phyloP scores from a whole-genome alignment of 2,113 vertebrate species.

The Vidua macroura region DNA sequence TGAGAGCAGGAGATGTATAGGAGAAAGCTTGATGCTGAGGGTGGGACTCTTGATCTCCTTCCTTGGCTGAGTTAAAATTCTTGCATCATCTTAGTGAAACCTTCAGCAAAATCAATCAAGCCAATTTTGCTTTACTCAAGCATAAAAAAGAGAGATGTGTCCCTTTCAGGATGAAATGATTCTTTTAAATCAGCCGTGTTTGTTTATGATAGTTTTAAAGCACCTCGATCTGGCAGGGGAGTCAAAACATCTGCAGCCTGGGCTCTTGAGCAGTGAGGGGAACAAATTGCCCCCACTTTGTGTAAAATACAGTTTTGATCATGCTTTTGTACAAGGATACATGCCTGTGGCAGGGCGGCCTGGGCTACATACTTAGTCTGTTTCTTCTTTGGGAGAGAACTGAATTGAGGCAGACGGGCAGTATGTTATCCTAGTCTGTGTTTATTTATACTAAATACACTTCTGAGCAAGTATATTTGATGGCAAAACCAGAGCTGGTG shows the following conservation, averaged over 20 bases:
- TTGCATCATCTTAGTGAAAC: background rate
- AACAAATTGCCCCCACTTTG: constrained; percentile 4
- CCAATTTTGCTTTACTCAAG: background rate
- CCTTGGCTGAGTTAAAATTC: background rate
- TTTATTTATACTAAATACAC: background rate
- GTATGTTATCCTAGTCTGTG: background rate
- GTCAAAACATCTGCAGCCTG: constrained; percentile 30
- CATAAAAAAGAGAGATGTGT: constrained; percentile 20
- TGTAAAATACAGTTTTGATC: constrained; percentile 14
- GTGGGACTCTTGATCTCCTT: background rate
- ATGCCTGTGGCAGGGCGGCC: background rate
- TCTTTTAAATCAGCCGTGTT: constrained; percentile 7
- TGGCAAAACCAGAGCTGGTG: background rate
- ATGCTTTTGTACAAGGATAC: background rate
- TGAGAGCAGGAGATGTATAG: background rate
- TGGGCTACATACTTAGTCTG: background rate
- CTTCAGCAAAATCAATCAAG: background rate
- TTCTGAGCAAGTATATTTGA: background rate
- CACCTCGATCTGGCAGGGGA: background rate
- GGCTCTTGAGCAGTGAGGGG: background rate
- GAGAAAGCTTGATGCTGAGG: background rate
- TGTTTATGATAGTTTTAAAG: constrained; percentile 53
- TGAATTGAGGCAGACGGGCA: background rate
- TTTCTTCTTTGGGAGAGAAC: background rate
- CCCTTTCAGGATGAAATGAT: constrained; percentile 9